phyloP scores from a whole-genome alignment of 2,113 vertebrate species.

The Axis porcinus region DNA sequence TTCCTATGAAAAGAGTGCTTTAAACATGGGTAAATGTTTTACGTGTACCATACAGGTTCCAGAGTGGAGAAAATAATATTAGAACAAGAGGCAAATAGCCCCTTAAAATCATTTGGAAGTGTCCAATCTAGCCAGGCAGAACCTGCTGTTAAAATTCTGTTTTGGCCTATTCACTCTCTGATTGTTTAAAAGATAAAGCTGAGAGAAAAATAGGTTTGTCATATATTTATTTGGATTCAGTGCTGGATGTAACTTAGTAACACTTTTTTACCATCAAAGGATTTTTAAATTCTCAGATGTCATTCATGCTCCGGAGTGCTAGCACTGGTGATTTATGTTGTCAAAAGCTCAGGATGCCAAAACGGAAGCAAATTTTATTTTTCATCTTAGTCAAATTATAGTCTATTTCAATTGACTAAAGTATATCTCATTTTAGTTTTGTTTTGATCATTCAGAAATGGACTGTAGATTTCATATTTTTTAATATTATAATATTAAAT shows the following conservation, averaged over 20 bases:
- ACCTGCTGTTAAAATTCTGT: not conserved
- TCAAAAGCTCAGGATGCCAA: constrained; percentile 16
- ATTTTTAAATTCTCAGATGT: constrained; percentile 52
- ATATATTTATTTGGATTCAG: constrained; percentile 42
- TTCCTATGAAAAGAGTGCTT: not conserved
- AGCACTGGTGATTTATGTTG: constrained; percentile 36
- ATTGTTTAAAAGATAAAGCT: constrained; percentile 14
- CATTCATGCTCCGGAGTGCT: not conserved
- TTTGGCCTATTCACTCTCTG: not conserved
- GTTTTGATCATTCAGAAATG: constrained; percentile 29
- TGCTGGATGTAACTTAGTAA: constrained; percentile 3
- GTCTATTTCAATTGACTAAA: not conserved
- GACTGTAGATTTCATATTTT: not conserved
- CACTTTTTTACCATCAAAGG: constrained; percentile 34
- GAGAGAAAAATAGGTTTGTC: not conserved
- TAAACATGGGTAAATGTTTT: not conserved
- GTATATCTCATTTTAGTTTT: constrained; percentile 20
- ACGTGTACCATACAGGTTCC: not conserved
- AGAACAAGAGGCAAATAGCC: not conserved
- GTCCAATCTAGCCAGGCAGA: not conserved
- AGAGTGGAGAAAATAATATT: not conserved
- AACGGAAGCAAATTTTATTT: constrained; percentile 53
- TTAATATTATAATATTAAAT: constrained; percentile 11
- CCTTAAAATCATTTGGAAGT: not conserved
- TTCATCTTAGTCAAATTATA: constrained; percentile 38